Conservation (phyloP, 2,888 invertebrate species). For the Alloplasta piceator region DNA sequence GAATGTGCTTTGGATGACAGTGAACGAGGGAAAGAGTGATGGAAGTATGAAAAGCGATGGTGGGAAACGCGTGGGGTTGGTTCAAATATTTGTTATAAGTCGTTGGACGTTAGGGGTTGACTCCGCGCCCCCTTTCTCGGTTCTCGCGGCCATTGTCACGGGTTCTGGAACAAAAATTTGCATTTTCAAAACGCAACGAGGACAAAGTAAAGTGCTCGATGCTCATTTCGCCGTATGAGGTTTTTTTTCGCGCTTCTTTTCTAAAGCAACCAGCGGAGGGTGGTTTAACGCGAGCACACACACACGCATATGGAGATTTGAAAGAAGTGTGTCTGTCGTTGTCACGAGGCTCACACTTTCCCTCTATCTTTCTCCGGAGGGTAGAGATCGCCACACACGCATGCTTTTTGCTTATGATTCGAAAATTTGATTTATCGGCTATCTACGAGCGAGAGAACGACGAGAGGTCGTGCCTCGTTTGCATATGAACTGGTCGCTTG, state of each 20-base stretch:
- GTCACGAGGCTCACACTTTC: slow-evolving; percentile 53
- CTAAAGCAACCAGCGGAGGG: slow-evolving; percentile 51
- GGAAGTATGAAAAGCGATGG: slow-evolving; percentile 8
- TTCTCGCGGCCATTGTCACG: slow-evolving; percentile 47
- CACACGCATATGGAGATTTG: slow-evolving; percentile 49
- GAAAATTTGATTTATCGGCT: slow-evolving; percentile 68
- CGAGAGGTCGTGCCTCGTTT: slow-evolving; percentile 58
- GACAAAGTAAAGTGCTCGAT: slow-evolving; percentile 49
- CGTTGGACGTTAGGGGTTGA: slow-evolving; percentile 17
- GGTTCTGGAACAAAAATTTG: slow-evolving; percentile 55
- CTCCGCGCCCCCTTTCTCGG: slow-evolving; percentile 1
- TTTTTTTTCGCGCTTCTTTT: slow-evolving; percentile 49
- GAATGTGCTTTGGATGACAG: slow-evolving; percentile 1
- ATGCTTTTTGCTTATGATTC: slow-evolving; percentile 59
- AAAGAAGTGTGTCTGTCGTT: slow-evolving; percentile 61
- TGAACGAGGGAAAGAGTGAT: slow-evolving; percentile 19
- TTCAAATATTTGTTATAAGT: slow-evolving; percentile 27
- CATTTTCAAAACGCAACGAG: slow-evolving; percentile 53
- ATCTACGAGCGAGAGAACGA: slow-evolving; percentile 55
- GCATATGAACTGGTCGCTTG: slow-evolving; percentile 65
- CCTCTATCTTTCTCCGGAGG: slow-evolving; percentile 39
- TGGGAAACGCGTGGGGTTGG: slow-evolving; percentile 16
- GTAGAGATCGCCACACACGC: slow-evolving; percentile 58
- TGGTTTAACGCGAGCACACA: slow-evolving; percentile 42
- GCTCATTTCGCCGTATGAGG: slow-evolving; percentile 59